These are phyloP conservation scores for Lepus townsendii DNA, from an alignment of 2,797 vertebrate genomes.

Conservation along the genomic window DNA sequence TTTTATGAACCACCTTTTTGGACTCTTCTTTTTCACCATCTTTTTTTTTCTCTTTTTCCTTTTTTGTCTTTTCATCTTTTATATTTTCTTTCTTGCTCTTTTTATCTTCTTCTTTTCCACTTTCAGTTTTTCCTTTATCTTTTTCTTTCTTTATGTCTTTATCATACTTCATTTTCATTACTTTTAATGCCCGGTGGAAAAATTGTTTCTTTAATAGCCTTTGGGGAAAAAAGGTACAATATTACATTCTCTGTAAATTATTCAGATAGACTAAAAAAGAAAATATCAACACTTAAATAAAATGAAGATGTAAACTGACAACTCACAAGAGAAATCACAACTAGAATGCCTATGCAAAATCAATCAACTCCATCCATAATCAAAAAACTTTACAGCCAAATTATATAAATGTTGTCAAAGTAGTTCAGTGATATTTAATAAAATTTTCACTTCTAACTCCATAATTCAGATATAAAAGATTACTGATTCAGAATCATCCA, in stretches of 20 bases:
- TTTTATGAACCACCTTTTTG: slow-evolving; percentile 92
- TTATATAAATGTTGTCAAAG: slow-evolving; percentile 40
- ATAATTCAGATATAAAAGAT: slow-evolving; percentile 25
- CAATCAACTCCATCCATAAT: not conserved
- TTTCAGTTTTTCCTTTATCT: slow-evolving; percentile 90
- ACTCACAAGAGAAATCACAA: slow-evolving; percentile 51
- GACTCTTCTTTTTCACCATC: slow-evolving; percentile 93
- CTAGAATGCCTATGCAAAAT: slow-evolving; percentile 16
- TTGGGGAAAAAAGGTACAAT: slow-evolving; percentile 58
- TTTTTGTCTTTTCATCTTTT: slow-evolving; percentile 92
- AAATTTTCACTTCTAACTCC: slow-evolving; percentile 57
- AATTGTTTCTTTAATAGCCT: slow-evolving; percentile 99
- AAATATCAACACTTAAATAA: slow-evolving; percentile 61
- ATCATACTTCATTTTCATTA: slow-evolving; percentile 99
- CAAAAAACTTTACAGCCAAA: not conserved
- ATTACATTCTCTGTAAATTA: slow-evolving; percentile 23
- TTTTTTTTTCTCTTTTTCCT: slow-evolving; percentile 96
- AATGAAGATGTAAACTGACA: slow-evolving; percentile 10
- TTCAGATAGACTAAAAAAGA: slow-evolving; percentile 53
- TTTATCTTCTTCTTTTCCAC: slow-evolving; percentile 93
- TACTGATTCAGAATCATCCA: not conserved
- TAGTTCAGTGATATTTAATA: not conserved
- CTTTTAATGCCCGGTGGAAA: slow-evolving; percentile 98
- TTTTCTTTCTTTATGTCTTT: slow-evolving; percentile 96
- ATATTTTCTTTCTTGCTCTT: slow-evolving; percentile 91